Conservation (phyloP, 2,797 vertebrate species). For the Artibeus lituratus region DNA sequence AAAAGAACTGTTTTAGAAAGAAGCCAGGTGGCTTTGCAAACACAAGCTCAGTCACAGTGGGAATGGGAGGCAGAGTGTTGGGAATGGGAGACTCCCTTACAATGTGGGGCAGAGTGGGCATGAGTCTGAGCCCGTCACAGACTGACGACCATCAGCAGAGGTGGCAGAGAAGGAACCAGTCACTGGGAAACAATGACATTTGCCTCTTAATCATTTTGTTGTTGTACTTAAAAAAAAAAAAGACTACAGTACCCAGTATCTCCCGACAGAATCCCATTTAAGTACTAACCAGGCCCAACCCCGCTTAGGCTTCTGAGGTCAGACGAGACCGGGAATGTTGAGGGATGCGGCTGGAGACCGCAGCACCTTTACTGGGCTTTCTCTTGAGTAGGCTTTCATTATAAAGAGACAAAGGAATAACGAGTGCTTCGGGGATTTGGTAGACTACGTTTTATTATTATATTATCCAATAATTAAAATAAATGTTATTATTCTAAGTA, state of each 20-base stretch:
- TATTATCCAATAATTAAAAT: not conserved
- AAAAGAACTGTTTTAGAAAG: conserved; percentile 50
- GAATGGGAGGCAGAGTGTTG: not conserved
- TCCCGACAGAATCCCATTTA: not conserved
- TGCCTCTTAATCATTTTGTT: not conserved
- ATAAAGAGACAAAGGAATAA: not conserved
- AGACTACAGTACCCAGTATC: not conserved
- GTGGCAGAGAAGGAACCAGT: not conserved
- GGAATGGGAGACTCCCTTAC: not conserved
- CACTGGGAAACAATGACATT: not conserved
- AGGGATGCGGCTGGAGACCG: not conserved
- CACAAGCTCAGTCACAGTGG: not conserved
- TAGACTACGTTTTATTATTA: not conserved
- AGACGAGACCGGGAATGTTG: not conserved
- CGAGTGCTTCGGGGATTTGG: not conserved
- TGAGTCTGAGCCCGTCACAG: not conserved
- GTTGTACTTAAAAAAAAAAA: not conserved
- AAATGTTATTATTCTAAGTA: not conserved
- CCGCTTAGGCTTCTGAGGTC: not conserved
- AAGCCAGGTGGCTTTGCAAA: conserved; percentile 44
- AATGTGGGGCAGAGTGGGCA: not conserved
- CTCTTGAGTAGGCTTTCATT: not conserved
- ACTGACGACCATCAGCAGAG: not conserved
- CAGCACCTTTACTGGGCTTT: not conserved
- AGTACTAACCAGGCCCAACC: not conserved